Evolutionary conservation across 1,140 invertebrate species (phyloP), one percentile per base, ranked within the genome.

Genomic region (Halictus rubicundus): DNA sequence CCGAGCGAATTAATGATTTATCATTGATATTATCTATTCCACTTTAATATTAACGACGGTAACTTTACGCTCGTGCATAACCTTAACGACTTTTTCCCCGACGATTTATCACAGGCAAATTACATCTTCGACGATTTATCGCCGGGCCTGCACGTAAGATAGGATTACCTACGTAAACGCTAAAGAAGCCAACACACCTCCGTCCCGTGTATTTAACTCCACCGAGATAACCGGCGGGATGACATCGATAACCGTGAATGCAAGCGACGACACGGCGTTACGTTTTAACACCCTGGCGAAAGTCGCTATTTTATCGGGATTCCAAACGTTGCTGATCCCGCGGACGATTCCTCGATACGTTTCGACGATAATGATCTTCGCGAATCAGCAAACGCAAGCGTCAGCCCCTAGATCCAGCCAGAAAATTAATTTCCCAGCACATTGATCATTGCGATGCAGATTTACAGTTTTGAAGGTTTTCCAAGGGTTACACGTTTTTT

Each of bases 11-110:
- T 85, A 85, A 86, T 84, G 80, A 86, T 81, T 81, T 85, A 86
- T 86, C 83, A 85, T 84, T 82, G 84, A 86, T 86, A 85, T 77
- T 72, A 86, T 85, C 83, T 85, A 80, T 77, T 81, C 78, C 78
- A 74, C 70, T 79, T 79, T 73, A 79, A 79, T 73, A 79, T 79
- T 79, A 79, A 79, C 77, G 77, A 79, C 70, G 77, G 77, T 74
- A 79, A 79, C 70, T 79, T 79, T 79, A 79, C 77, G 64, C 77
- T 70, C 70, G 70, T 79, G 77, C 77, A 74, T 74, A 79, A 79
- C 70, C 77, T 79, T 79, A 79, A 79, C 77, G 77, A 79, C 77
- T 79, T 79, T 79, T 79, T 79, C 77, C 70, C 77, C 77, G 70
- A 79, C 77, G 77, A 79, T 79, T 79, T 79, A 79, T 79, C 77